A percentile compares a stretch with the other conserved stretches of the same genome.
Conservation (phyloP, 2,797 vertebrate species). For the Galago senegalensis region DNA sequence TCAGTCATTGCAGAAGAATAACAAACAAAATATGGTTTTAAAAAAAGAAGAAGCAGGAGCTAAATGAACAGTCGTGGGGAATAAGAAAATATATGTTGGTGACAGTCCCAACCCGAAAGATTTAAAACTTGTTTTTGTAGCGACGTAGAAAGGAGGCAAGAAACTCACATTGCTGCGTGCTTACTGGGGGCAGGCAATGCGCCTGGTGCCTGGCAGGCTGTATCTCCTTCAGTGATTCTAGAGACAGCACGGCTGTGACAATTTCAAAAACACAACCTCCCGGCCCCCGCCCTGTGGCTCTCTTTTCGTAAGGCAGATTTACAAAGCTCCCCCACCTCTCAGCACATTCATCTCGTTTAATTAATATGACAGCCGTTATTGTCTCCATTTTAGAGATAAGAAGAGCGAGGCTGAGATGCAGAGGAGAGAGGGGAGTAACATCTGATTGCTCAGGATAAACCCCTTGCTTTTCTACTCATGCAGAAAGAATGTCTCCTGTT, state of each 20-base stretch:
- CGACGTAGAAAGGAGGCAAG: not conserved
- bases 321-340: not conserved
- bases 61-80: constrained; percentile 48
- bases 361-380: not conserved
- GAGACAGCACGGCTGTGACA: not conserved
- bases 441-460: not conserved
- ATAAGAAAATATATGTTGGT: constrained; percentile 8
- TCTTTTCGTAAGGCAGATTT: not conserved
- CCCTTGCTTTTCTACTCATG: not conserved
- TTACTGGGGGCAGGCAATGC: not conserved
- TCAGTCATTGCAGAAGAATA: constrained; percentile 67
- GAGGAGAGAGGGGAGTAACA: not conserved
- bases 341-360: not conserved
- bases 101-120: not conserved
- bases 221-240: not conserved
- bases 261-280: not conserved
- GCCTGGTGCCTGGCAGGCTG: not conserved
- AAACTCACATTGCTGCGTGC: not conserved
- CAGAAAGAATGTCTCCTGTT: not conserved
- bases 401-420: not conserved
- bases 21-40: constrained; percentile 66
- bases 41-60: not conserved
- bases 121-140: not conserved
- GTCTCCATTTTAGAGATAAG: not conserved
- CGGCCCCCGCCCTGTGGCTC: not conserved